Conservation (phyloP, 2,113 vertebrate species). For the Percina caprodes region DNA sequence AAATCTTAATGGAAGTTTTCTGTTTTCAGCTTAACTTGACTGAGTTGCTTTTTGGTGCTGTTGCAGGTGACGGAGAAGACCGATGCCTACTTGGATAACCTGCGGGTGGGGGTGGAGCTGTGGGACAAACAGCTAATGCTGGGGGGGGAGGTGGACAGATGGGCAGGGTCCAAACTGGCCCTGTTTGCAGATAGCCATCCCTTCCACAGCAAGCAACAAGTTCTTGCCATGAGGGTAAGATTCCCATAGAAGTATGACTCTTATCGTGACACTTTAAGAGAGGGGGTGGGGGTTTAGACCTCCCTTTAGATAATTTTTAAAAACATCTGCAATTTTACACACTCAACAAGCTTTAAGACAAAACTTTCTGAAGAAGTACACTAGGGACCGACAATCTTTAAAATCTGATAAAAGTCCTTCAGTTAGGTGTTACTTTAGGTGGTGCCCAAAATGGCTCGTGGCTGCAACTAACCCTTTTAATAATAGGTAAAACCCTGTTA, state of each 20-base stretch:
- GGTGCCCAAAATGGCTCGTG: too few species aligned
- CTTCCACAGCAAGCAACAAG: constrained; percentile 83
- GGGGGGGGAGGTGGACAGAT: constrained; percentile 86
- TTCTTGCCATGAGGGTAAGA: constrained; percentile 85
- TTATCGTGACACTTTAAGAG: background rate
- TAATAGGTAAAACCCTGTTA: too few species aligned
- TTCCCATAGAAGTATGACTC: too few species aligned
- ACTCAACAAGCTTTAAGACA: too few species aligned
- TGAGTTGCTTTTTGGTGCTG: background rate
- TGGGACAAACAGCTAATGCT: constrained; percentile 93
- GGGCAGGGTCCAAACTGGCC: constrained; percentile 83
- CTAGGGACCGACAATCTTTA: too few species aligned
- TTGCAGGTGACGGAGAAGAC: constrained; percentile 93
- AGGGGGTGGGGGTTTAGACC: too few species aligned
- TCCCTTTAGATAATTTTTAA: too few species aligned
- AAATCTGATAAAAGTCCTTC: too few species aligned
- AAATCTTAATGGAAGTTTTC: background rate
- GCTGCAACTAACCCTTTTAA: too few species aligned
- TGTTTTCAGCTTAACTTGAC: background rate
- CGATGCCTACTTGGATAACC: constrained; percentile 89
- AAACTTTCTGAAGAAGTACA: too few species aligned
- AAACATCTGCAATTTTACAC: too few species aligned
- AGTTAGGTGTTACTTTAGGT: too few species aligned
- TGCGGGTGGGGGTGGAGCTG: constrained; percentile 88
- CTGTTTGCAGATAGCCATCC: constrained; percentile 79